Evolutionary conservation across 2,113 vertebrate species (phyloP), one percentile per base, ranked within the genome.

Genomic region (Apodemus sylvaticus): DNA sequence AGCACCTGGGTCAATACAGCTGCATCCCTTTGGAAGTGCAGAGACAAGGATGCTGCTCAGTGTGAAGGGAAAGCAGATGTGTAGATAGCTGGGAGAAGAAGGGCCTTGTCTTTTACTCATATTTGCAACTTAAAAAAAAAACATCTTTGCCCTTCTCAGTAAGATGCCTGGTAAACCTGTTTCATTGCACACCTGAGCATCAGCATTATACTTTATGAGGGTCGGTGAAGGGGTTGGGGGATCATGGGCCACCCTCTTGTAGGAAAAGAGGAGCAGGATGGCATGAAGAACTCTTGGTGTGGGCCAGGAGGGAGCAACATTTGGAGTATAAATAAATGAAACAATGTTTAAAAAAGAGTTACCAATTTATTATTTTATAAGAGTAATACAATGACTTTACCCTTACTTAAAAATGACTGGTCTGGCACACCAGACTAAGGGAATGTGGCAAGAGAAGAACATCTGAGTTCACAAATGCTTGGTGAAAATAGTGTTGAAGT

Each of bases 61-160:
- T 62, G 2, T 1, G 48, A 34, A 1, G 60, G 14, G 24, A 1
- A 55, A 16, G 19, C n/a, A 88, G 26, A 0, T 51, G 0, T 10
- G 3, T 1, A 71, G 2, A 36, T 12, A 58, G 19, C n/a, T 83
- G 62, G 1, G 2, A 66, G 1, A 26, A n/a, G 14, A 8, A 78
- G 42, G 42, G 3, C 58, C 3, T 86, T 55, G 0, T 48, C 6
- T 77, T 51, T 51, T 29, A 13, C 26, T 66, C 0, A 62, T 36
- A 70, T 62, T 88, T 92, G 45, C 13, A 95, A 66, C 14, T 53
- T n/a, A n/a, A n/a, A n/a, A n/a, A 66, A 73, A 73, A 70, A 91
- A 87, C 88, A 7, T 86, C 71, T 0, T 70, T 70, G 7, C 2
- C 31, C 11, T 85, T 60, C 5, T 22, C 26, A 62, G 87, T 22